Conservation (phyloP, 2,888 invertebrate genomes). For the Clitarchus hookeri region DNA sequence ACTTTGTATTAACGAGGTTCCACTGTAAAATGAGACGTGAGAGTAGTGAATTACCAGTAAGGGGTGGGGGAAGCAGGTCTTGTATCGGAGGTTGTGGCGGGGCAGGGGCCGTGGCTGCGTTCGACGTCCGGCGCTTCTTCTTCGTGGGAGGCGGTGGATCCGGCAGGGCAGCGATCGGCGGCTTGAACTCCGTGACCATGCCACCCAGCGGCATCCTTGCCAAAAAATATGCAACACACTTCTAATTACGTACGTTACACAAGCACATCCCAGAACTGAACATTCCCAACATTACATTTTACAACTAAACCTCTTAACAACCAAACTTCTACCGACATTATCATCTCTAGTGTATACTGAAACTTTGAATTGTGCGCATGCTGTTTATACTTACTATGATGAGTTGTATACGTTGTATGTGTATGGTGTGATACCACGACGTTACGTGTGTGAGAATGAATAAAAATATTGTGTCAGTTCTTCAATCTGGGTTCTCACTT, state of each 20-base stretch:
- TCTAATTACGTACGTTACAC: not conserved
- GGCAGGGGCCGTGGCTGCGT: constrained; percentile 69
- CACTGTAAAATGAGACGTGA: too few relatives aligned
- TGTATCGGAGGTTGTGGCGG: constrained; percentile 60
- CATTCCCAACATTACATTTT: not conserved
- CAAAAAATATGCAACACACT: not conserved
- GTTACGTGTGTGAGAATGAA: too few relatives aligned
- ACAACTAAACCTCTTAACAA: not conserved
- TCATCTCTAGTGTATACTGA: too few relatives aligned
- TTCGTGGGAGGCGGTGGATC: constrained; percentile 76
- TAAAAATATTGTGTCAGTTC: too few relatives aligned
- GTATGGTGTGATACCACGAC: too few relatives aligned
- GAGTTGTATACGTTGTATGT: too few relatives aligned
- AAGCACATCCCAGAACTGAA: not conserved
- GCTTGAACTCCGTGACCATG: constrained; percentile 73
- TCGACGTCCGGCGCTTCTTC: constrained; percentile 83
- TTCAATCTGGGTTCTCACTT: too few relatives aligned
- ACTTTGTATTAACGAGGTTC: too few relatives aligned
- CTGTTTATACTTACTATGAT: too few relatives aligned
- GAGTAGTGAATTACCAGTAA: constrained; percentile 63
- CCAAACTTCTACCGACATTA: too few relatives aligned
- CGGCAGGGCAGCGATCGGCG: constrained; percentile 67
- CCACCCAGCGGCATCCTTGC: constrained; percentile 71
- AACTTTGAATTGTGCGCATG: too few relatives aligned
- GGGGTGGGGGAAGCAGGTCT: constrained; percentile 79